Evolutionary conservation across 2,888 invertebrate genomes (phyloP).

Genomic region (Mayetiola destructor): DNA sequence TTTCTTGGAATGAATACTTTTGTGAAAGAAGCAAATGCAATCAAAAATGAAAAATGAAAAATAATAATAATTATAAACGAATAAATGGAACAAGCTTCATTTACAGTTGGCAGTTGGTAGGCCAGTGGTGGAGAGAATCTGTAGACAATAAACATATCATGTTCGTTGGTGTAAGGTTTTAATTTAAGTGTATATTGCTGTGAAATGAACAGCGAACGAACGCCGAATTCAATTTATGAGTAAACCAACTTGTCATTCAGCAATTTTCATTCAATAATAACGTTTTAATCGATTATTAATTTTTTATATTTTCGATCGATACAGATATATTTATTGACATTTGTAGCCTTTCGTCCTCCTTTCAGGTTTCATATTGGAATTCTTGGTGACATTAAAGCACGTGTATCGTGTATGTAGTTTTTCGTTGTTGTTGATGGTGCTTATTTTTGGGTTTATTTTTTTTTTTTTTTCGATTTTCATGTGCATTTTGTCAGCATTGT

Average conservation of each 20-base stretch:
- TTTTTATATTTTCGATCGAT: slow-evolving; percentile 10
- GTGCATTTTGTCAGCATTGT: background rate
- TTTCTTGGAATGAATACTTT: too few species aligned
- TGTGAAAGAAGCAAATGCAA: too few species aligned
- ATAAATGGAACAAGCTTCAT: too few species aligned
- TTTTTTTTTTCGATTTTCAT: background rate
- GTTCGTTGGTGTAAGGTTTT: background rate
- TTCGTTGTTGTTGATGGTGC: too few species aligned
- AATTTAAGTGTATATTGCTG: too few species aligned
- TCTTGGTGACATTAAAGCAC: background rate
- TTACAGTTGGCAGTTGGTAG: background rate
- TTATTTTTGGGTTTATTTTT: background rate
- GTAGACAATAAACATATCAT: background rate
- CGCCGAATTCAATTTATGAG: background rate
- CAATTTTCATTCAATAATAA: slow-evolving; percentile 7
- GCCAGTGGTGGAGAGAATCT: background rate
- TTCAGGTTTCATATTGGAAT: background rate
- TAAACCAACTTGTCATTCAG: slow-evolving; percentile 12
- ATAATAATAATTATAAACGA: too few species aligned
- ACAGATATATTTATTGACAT: background rate
- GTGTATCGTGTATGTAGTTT: background rate
- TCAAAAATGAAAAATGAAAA: too few species aligned
- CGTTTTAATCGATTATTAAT: slow-evolving; percentile 12
- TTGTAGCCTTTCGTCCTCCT: background rate
- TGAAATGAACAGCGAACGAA: too few species aligned